A percentile compares a stretch with the other conserved stretches of the same genome.
Conservation (phyloP, 2,797 vertebrate genomes). For the Manis javanica region DNA sequence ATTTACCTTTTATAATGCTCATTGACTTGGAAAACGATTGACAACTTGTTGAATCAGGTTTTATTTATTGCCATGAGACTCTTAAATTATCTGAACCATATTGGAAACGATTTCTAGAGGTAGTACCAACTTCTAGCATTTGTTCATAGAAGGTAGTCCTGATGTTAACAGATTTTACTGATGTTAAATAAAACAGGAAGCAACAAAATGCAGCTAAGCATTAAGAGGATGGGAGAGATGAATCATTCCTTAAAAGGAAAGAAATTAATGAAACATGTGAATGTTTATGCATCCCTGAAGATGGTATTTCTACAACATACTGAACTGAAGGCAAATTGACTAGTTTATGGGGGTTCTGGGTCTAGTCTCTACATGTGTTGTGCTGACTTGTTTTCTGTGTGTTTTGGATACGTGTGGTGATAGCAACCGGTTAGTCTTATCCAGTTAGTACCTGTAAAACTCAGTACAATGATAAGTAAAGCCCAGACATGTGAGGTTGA, state of each 20-base stretch:
- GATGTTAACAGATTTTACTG: not conserved
- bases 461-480: not conserved
- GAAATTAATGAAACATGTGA: not conserved
- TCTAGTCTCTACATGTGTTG: constrained; percentile 55
- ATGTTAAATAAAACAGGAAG: constrained; percentile 21
- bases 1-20: not conserved
- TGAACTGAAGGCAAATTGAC: not conserved
- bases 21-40: not conserved
- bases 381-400: constrained; percentile 12
- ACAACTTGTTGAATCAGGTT: constrained; percentile 1
- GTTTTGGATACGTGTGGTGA: constrained; percentile 58
- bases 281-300: not conserved
- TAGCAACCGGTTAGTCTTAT: constrained; percentile 50
- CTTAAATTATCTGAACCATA: not conserved
- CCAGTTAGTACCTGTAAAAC: not conserved
- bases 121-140: not conserved
- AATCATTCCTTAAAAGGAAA: not conserved
- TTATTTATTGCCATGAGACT: not conserved
- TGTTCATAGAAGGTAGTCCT: not conserved
- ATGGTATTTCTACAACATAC: not conserved
- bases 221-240: not conserved
- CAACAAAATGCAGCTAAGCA: not conserved
- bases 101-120: not conserved
- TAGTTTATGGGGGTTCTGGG: not conserved
- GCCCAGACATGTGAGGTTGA: constrained; percentile 8